Conservation (phyloP, 2,113 vertebrate species). For the Phocoena sinus region DNA sequence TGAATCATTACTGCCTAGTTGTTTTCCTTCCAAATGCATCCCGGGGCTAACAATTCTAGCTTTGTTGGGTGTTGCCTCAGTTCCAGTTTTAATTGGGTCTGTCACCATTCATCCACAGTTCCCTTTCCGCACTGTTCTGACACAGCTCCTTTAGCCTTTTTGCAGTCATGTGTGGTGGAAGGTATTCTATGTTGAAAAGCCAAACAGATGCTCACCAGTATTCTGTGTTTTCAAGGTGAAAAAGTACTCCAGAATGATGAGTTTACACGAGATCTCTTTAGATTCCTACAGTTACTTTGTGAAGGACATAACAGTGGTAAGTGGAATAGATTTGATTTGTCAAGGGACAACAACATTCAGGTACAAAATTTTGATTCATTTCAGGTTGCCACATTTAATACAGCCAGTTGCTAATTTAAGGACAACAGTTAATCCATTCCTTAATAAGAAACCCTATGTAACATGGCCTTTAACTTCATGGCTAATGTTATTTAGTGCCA, state of each 20-base stretch:
- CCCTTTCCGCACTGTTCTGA: conserved; percentile 11
- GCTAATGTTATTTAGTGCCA: background rate
- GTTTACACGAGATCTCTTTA: conserved; percentile 96
- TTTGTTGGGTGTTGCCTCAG: conserved; percentile 60
- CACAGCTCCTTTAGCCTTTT: conserved; percentile 41
- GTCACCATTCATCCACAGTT: conserved; percentile 40
- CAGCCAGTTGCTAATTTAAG: background rate
- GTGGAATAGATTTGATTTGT: conserved; percentile 48
- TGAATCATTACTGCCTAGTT: conserved; percentile 68
- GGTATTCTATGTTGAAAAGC: conserved; percentile 51
- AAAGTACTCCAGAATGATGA: conserved; percentile 98
- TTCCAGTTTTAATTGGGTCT: conserved; percentile 38
- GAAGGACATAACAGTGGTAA: conserved; percentile 98
- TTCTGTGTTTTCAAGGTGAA: conserved; percentile 89
- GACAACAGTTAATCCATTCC: background rate
- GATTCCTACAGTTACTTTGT: conserved; percentile 97
- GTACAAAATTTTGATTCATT: background rate
- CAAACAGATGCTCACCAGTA: conserved; percentile 48
- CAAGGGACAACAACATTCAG: background rate
- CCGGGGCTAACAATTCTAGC: conserved; percentile 70
- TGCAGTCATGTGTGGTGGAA: conserved; percentile 54
- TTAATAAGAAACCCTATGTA: background rate
- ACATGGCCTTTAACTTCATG: background rate
- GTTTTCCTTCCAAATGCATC: conserved; percentile 71
- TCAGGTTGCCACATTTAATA: background rate